These are phyloP conservation scores for Gasteruption jaculator DNA, from an alignment of 2,888 invertebrate species.

Conservation along the genomic window DNA sequence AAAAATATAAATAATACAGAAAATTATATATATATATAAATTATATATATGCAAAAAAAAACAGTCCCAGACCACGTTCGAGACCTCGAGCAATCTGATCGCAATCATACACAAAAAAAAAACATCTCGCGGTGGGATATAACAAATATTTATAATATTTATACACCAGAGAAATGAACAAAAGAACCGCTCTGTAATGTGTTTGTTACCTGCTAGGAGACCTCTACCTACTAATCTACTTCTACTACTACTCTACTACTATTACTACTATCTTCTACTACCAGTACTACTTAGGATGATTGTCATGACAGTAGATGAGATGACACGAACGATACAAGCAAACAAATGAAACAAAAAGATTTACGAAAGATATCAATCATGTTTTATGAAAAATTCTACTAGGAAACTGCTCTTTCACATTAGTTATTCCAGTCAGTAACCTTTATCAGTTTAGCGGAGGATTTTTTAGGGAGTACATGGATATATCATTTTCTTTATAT, in stretches of 20 bases:
- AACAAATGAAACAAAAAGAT: conserved; percentile 28
- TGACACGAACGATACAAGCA: conserved; percentile 18
- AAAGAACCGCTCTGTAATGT: conserved; percentile 40
- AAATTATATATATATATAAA: conserved; percentile 11
- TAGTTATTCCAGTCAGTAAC: conserved; percentile 51
- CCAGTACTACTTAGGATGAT: conserved; percentile 48
- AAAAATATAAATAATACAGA: conserved; percentile 11
- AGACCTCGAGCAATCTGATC: conserved; percentile 21
- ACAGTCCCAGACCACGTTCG: conserved; percentile 23
- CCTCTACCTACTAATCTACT: conserved; percentile 39
- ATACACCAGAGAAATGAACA: too few species aligned
- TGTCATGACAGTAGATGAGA: conserved; percentile 50
- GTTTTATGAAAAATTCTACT: conserved; percentile 40
- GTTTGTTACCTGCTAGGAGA: conserved; percentile 46
- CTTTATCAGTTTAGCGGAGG: conserved; percentile 46
- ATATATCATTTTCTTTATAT: conserved; percentile 26
- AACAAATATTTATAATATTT: not conserved
- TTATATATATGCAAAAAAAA: too few species aligned
- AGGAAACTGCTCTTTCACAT: conserved; percentile 48
- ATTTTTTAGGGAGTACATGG: conserved; percentile 52
- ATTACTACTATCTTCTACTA: conserved; percentile 40
- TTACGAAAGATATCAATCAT: too few species aligned
- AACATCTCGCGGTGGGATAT: not conserved
- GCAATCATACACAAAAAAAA: conserved; percentile 18
- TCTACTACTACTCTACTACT: conserved; percentile 38